A percentile compares a stretch with the other conserved stretches of the same genome.
These are phyloP conservation scores for Sinhomidia bicolor DNA, from an alignment of 2,888 invertebrate species.

Conservation along the genomic window DNA sequence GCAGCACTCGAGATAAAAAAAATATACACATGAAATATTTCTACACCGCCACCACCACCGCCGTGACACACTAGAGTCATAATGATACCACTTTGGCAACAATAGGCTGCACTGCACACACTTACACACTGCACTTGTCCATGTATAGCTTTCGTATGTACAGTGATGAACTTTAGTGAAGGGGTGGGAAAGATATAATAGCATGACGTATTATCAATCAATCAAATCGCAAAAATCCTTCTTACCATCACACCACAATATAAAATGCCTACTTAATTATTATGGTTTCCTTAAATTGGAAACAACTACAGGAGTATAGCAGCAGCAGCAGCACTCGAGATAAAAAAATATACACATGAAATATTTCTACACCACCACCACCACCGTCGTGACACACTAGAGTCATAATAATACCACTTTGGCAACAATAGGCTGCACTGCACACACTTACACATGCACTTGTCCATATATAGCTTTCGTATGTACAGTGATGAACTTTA, in stretches of 20 bases:
- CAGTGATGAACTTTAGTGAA: slow-evolving; percentile 27
- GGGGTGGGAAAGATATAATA: slow-evolving; percentile 30
- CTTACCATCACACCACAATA: background rate
- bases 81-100: background rate
- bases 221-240: slow-evolving; percentile 30
- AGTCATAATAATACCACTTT: background rate
- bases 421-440: background rate
- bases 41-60: background rate
- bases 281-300: slow-evolving; percentile 49
- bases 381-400: background rate
- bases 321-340: background rate
- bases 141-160: too few species aligned
- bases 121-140: too few species aligned
- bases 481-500: slow-evolving; percentile 35
- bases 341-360: background rate
- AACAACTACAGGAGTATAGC: slow-evolving; percentile 1
- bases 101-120: background rate
- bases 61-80: slow-evolving; percentile 23
- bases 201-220: slow-evolving; percentile 57
- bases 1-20: background rate
- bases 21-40: background rate
- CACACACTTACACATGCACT: too few species aligned
- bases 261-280: slow-evolving; percentile 21
- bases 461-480: too few species aligned
- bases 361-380: background rate